Base-by-base conservation (phyloP, 1,140 invertebrate species). In the Chironomus tepperi region DNA sequence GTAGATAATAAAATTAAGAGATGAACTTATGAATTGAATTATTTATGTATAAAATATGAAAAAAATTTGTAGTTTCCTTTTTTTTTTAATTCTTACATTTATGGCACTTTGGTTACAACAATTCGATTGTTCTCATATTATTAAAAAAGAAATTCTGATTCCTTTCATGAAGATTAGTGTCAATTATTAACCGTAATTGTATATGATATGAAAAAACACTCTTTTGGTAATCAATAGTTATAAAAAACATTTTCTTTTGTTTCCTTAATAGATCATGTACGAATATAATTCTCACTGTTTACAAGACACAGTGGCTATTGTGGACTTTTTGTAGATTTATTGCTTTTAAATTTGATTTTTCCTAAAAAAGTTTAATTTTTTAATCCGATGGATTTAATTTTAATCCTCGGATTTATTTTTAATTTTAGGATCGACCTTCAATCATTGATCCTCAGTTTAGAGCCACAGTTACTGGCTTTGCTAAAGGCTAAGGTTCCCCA, bases 101-200 rank as follows among this genome's bases (percentile, higher is more conserved):
- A 70, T 70, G 65, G 65, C 65, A 70, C 65, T 70, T 70, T 70
- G 65, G 65, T 70, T 70, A 70, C 65, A 57, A 70, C 65, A 70
- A 70, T 70, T 70, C 65, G 65, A 70, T 70, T 70, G 65, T 70
- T 70, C 6, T 21, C 7, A 8, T 16, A 6, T 70, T 18, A 1
- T 70, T n/a, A 47, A 47, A 12, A 67, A 16, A 67, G 18, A 70
- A 19, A 8, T 9, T 70, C 18, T 19, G n/a, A n/a, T n/a, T n/a
- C n/a, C 65, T 19, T 70, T 19, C 1, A n/a, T 2, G n/a, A 12
- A 2, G 1, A 57, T 57, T 10, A 12, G 47, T 57, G 9, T 12
- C 9, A 57, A 57, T 57, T 57, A 57, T 57, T 57, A 57, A 57
- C 7, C 47, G 9, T n/a, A 57, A 70, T 18, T 18, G 47, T 57